Conservation (phyloP, 2,797 vertebrate species). For the Eospalax fontanierii region DNA sequence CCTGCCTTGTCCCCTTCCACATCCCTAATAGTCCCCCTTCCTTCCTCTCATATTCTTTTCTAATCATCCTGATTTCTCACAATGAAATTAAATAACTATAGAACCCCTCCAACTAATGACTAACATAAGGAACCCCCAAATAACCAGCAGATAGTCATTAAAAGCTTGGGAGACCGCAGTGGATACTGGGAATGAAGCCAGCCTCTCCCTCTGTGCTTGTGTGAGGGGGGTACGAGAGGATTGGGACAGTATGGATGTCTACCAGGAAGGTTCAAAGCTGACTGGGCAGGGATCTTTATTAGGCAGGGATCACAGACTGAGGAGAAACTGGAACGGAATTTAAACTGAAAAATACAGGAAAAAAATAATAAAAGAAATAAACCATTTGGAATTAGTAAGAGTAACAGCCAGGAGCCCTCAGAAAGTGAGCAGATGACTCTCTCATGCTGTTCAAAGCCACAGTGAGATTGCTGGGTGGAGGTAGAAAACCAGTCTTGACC, state of each 20-base stretch:
- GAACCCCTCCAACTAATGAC: not conserved
- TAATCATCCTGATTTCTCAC: not conserved
- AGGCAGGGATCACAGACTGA: not conserved
- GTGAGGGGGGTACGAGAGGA: not conserved
- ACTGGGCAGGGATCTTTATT: not conserved
- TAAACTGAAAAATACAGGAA: not conserved
- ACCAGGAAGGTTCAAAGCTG: not conserved
- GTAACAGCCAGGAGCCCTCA: not conserved
- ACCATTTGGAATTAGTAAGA: not conserved
- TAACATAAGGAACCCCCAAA: not conserved
- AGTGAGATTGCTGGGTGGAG: not conserved
- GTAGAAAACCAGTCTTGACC: not conserved
- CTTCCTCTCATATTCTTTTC: not conserved
- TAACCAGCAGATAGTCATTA: not conserved
- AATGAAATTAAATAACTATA: slow-evolving; percentile 7
- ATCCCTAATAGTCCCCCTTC: not conserved
- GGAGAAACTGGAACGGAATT: not conserved
- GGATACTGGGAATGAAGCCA: not conserved
- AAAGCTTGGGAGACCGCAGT: not conserved
- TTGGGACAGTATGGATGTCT: not conserved
- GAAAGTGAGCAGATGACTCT: not conserved
- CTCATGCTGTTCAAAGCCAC: not conserved
- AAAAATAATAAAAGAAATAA: not conserved
- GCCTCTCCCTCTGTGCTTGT: not conserved
- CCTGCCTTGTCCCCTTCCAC: not conserved